Percentiles rank a stretch among this genome's conserved stretches.
phyloP scores from a whole-genome alignment of 2,888 invertebrate species.

The Eristalinus aeneus region DNA sequence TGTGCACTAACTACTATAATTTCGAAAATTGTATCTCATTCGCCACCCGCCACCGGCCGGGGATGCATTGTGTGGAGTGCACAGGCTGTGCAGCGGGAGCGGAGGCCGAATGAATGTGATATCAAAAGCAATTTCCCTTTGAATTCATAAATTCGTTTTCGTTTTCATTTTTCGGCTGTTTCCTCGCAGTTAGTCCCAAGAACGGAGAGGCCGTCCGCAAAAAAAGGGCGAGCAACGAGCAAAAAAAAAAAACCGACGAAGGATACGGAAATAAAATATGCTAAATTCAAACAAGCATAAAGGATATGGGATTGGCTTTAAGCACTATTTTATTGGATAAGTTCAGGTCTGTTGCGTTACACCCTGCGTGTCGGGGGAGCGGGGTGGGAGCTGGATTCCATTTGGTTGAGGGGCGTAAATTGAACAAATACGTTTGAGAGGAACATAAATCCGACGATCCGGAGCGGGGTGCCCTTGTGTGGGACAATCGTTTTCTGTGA shows the following conservation, averaged over 20 bases:
- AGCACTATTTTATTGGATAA: constrained; percentile 70
- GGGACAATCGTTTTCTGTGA: background rate
- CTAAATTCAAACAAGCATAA: constrained; percentile 68
- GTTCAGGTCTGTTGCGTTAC: constrained; percentile 55
- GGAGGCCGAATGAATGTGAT: constrained; percentile 48
- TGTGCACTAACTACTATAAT: constrained; percentile 53
- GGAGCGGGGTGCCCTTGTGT: background rate
- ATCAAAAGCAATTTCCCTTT: constrained; percentile 70
- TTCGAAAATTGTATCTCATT: constrained; percentile 14
- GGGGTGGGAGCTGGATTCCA: constrained; percentile 8
- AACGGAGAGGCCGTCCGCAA: background rate
- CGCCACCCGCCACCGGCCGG: background rate
- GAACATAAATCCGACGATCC: constrained; percentile 37
- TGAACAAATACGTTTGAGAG: constrained; percentile 49
- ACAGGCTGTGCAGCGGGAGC: background rate
- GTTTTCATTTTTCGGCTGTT: constrained; percentile 36
- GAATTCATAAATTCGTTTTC: constrained; percentile 68
- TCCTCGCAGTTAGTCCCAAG: constrained; percentile 19
- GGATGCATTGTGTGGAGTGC: background rate
- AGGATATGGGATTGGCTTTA: constrained; percentile 68
- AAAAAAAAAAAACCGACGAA: too few species aligned
- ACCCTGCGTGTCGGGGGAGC: background rate
- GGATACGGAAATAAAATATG: constrained; percentile 58
- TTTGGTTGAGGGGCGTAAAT: constrained; percentile 53
- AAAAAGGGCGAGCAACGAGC: too few species aligned